Percentiles rank a stretch among this genome's conserved stretches.
Conservation (phyloP, 2,113 vertebrate genomes). For the Plestiodon gilberti region DNA sequence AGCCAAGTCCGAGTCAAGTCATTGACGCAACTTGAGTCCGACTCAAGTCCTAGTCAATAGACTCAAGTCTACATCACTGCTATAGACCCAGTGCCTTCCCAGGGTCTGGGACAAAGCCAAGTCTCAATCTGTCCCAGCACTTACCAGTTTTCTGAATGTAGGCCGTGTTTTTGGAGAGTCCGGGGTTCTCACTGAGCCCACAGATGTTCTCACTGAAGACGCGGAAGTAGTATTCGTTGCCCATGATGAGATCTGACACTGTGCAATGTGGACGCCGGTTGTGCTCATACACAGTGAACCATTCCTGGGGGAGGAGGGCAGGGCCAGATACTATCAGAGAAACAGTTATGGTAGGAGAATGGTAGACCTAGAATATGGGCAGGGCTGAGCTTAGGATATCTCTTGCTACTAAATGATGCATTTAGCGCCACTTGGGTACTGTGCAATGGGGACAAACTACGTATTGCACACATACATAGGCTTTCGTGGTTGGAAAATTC, state of each 20-base stretch:
- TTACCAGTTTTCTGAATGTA: constrained; percentile 84
- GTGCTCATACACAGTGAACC: constrained; percentile 90
- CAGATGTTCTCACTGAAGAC: constrained; percentile 88
- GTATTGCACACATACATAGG: too few species aligned
- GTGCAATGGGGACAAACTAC: not conserved
- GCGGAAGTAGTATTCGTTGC: constrained; percentile 90
- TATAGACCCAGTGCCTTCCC: too few species aligned
- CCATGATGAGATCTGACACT: constrained; percentile 89
- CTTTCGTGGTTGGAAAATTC: too few species aligned
- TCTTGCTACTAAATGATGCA: not conserved
- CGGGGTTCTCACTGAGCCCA: constrained; percentile 82
- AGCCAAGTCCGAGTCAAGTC: too few species aligned
- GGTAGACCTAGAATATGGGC: too few species aligned
- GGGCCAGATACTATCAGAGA: not conserved
- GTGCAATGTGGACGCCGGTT: constrained; percentile 85
- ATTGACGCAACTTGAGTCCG: too few species aligned
- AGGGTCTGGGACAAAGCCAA: not conserved
- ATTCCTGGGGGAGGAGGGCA: constrained; percentile 76
- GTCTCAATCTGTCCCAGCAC: not conserved
- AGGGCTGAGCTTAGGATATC: not conserved
- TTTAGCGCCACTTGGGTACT: not conserved
- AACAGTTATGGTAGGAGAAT: accelerated
- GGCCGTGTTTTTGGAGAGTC: constrained; percentile 86
- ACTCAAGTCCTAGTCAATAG: too few species aligned
- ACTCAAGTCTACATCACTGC: too few species aligned